Evolutionary conservation across 2,113 vertebrate genomes (phyloP).

Genomic region (Pithys albifrons): DNA sequence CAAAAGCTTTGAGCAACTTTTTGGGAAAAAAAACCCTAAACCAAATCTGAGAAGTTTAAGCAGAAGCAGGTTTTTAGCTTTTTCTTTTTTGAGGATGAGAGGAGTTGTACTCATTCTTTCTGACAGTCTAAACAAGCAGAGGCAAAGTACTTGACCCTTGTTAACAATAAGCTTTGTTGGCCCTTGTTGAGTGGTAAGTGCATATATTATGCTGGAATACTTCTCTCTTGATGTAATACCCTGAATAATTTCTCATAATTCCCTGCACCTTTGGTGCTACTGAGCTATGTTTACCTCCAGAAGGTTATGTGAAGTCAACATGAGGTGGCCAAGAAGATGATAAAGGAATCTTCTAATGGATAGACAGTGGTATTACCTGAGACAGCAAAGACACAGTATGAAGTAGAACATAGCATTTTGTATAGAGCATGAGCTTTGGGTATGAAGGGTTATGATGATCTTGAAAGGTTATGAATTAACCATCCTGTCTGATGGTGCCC

Average conservation of each 20-base stretch:
- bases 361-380: not conserved
- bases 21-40: not conserved
- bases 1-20: not conserved
- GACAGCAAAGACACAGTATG: not conserved
- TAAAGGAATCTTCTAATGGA: not conserved
- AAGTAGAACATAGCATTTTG: not conserved
- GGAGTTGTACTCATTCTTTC: not conserved
- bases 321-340: not conserved
- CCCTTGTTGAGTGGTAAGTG: not conserved
- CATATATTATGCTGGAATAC: not conserved
- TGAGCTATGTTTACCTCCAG: not conserved
- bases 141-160: not conserved
- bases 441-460: not conserved
- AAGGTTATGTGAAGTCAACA: not conserved
- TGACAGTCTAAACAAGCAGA: not conserved
- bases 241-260: not conserved
- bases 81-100: not conserved
- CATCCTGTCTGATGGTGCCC: not conserved
- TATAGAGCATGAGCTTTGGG: not conserved
- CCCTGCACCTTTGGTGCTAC: not conserved
- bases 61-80: not conserved
- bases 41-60: rapidly evolving
- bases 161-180: not conserved
- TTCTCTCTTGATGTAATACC: not conserved
- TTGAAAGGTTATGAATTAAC: not conserved